Evolutionary conservation across 1,140 invertebrate species (phyloP), one percentile per base, ranked within the genome.

Genomic region (Atta cephalotes): DNA sequence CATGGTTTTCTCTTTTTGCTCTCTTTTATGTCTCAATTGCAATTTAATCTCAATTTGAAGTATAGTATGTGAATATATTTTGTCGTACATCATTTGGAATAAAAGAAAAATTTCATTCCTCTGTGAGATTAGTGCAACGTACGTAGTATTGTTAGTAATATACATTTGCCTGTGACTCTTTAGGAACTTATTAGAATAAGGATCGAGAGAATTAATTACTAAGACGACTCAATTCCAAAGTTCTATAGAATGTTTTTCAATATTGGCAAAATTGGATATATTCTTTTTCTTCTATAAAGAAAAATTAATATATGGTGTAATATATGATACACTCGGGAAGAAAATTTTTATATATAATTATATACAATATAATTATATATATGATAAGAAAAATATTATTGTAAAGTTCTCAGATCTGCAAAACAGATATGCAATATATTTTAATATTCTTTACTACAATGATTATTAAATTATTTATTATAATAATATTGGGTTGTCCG

Each of bases 141-240:
- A 63, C 16, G 63, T 63, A 39, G 21, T 62, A 16, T 63, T 28
- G 35, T 21, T 60, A 49, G 60, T 45, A 3, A 7, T 60, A 28
- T 63, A 63, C 10, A 18, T 78, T 63, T 14, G 74, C 21, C 9
- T 62, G 39, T 78, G 58, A 63, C 18, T 63, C 74, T 35, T 58
- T 31, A 9, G 58, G 39, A 60, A n/a, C 5, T 16, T 35, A 80
- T 80, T 80, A 10, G 45, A 80, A 80, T 68, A 51, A 68, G 28
- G 49, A 53, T 31, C 31, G 63, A 80, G 28, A 16, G 7, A n/a
- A 51, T 51, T 63, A 63, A 78, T 0, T 21, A 21, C 21, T 21
- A 25, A 80, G 62, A 80, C 10, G 12, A 68, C 35, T 68, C 45
- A 53, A 28, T 45, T 63, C 6, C 21, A 35, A 31, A 31, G 28